Base-by-base conservation (phyloP, 2,797 vertebrate genomes). In the Danionella dracula region DNA sequence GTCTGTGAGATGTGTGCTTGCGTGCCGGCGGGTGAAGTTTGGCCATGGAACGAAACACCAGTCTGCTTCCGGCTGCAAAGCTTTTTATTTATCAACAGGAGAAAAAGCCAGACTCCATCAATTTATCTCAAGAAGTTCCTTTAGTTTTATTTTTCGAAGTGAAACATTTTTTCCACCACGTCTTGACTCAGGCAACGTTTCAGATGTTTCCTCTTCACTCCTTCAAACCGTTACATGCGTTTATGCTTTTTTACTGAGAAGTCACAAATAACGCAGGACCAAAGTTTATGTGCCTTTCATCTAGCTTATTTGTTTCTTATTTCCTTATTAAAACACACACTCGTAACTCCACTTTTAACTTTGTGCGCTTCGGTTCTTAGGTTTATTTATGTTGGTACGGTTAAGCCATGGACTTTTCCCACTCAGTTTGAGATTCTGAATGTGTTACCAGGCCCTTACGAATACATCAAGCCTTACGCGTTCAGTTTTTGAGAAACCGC, bases 271-370 rank as follows among this genome's bases (percentile, higher is more conserved):
- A 87, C 55, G 75, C 67, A 80, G 87, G 87, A 92, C 90, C 90
- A 92, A 93, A 92, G 89, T 89, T 88, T 84, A 90, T 87, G 91
- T 92, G 90, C 91, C 91, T 92, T 83, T 92, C 73, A 79, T 64
- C 86, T 83, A 77, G 84, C 80, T 79, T 81, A 60, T 76, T 76
- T 78, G 78, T 80, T 68, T 48, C 57, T 42, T 74, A 78, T 83
- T 85, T 81, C 60, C 54, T 80, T 55, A 68, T 66, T 65, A 55
- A 68, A 65, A 48, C 51, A 56, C n/a, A 67, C 59, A 56, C n/a
- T n/a, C n/a, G n/a, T n/a, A n/a, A n/a, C n/a, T n/a, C n/a, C n/a
- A n/a, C n/a, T n/a, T n/a, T n/a, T n/a, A 58, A 37, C 38, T 29
- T 50, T 4, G 50, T 57, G 11, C 56, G 21, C 50, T 55, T 41